Evolutionary conservation across 2,797 vertebrate genomes (phyloP).

Genomic region (Molothrus aeneus): DNA sequence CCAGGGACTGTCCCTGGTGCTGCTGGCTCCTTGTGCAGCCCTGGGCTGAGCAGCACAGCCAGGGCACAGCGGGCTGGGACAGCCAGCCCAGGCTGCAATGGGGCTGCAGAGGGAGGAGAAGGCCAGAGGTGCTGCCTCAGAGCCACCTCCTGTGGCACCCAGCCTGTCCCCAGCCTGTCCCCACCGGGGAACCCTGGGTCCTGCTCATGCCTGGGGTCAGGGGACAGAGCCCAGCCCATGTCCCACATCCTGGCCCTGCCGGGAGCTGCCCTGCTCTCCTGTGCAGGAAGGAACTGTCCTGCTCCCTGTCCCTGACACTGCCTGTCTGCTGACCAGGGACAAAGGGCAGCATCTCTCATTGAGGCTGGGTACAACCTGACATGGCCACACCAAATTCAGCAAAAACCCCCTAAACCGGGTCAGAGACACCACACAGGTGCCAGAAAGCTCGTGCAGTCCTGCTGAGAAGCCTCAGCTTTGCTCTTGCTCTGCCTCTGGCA

Average conservation of each 20-base stretch:
- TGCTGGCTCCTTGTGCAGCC: background rate
- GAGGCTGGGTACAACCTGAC: background rate
- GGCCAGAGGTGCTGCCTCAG: background rate
- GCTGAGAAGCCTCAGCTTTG: background rate
- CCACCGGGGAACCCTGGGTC: background rate
- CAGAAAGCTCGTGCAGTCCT: fast-evolving
- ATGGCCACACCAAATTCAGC: background rate
- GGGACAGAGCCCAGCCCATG: background rate
- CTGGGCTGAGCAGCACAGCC: background rate
- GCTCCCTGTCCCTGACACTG: background rate
- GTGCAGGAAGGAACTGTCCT: background rate
- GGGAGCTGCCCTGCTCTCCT: background rate
- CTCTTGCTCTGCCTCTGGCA: background rate
- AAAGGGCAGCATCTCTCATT: background rate
- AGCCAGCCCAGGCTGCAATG: background rate
- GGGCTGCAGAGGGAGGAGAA: background rate
- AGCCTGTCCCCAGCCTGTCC: background rate
- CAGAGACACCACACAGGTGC: background rate
- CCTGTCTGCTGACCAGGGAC: background rate
- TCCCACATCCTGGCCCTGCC: background rate
- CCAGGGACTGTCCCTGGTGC: background rate
- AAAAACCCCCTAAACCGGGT: background rate
- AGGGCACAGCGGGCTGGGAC: background rate
- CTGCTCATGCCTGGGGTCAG: background rate
- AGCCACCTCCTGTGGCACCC: background rate